phyloP scores from a whole-genome alignment of 2,113 vertebrate genomes.

The Heptranchias perlo region DNA sequence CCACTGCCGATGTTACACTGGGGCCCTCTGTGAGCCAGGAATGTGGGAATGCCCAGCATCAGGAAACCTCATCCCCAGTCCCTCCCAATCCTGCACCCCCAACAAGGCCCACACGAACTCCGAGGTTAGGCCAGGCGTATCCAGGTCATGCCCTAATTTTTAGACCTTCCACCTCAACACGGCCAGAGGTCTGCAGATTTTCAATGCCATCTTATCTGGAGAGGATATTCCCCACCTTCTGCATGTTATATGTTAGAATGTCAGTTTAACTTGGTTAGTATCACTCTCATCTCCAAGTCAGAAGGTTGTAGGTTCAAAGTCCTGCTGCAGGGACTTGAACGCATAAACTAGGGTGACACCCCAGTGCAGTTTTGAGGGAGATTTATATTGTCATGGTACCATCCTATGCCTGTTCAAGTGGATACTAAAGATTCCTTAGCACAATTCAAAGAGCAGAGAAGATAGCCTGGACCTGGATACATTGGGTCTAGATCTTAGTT shows the following conservation, averaged over 20 bases:
- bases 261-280: neutral
- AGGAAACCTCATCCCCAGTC: neutral
- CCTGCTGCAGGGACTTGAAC: neutral
- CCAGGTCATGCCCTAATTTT: neutral
- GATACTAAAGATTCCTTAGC: too few relatives aligned
- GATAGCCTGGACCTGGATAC: too few relatives aligned
- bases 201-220: neutral
- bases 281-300: neutral
- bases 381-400: neutral
- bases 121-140: neutral
- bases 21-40: neutral
- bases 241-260: too few relatives aligned
- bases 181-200: neutral
- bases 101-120: neutral
- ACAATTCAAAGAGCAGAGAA: neutral
- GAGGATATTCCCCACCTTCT: neutral
- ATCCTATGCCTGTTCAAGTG: neutral
- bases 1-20: neutral
- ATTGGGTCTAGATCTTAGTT: too few relatives aligned
- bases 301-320: neutral
- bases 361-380: neutral
- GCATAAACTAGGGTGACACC: neutral
- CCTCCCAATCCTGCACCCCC: too few relatives aligned
- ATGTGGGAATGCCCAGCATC: neutral
- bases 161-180: neutral